Conservation (phyloP, 2,797 vertebrate species). For the Coccyzus lansbergi region DNA sequence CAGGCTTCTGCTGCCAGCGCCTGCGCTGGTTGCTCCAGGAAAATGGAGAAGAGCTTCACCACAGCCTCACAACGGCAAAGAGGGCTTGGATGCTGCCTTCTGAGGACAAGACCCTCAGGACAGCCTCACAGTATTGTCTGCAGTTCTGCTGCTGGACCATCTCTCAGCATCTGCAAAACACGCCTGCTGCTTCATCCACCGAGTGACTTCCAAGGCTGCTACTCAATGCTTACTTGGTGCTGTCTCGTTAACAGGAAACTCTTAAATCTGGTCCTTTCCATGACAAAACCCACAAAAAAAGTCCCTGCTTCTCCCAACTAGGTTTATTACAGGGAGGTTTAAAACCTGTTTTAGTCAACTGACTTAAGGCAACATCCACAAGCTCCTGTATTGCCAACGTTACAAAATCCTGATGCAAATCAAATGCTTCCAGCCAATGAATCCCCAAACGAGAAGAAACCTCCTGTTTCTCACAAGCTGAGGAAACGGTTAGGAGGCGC, state of each 20-base stretch:
- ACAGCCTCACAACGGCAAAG: neutral
- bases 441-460: neutral
- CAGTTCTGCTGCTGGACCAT: neutral
- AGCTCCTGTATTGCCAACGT: neutral
- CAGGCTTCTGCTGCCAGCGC: neutral
- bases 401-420: neutral
- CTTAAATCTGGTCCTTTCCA: neutral
- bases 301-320: neutral
- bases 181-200: neutral
- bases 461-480: neutral
- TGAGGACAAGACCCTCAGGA: neutral
- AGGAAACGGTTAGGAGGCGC: neutral
- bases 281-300: neutral
- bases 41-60: neutral
- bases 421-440: neutral
- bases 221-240: neutral
- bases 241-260: neutral
- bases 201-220: conserved; percentile 28
- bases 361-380: neutral
- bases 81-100: neutral
- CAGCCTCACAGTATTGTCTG: neutral
- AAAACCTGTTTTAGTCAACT: neutral
- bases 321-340: neutral
- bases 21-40: neutral
- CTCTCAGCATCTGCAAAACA: neutral